Evolutionary conservation across 2,888 invertebrate genomes (phyloP), one percentile per base, ranked within the genome.

Genomic region (Polyploca ridens): DNA sequence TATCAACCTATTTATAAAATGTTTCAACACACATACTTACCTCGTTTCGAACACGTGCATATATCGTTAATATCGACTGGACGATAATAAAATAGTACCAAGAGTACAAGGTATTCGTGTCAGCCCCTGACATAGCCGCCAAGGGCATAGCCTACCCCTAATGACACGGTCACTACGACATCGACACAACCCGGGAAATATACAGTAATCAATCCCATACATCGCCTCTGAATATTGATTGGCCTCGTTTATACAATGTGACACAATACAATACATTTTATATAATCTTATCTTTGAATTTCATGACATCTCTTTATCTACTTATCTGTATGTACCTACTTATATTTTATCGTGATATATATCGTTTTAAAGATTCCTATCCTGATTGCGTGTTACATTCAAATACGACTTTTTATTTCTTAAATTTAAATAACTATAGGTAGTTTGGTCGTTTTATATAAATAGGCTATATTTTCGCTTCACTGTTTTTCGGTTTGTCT

Each of bases 221-320:
- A 82, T 78, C 79, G 74, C 67, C 72, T 71, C 67, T 63, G 33
- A 70, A 70, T 80, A 87, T 86, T 76, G 86, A 87, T 86, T 78
- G 85, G 74, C 86, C 84, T 78, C 79, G 69, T 80, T 86, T 74
- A 71, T 73, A 76, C 77, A 74, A 54, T 19, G 54, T 10, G 16
- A 54, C 19, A 19, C 16, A 19, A 54, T 54, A 54, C 19, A 19
- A 7, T 54, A 10, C 10, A 19, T 54, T 54, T 54, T 19, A 4
- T 16, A 16, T 49, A 41, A 19, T 61, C 61, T 41, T 61, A 61
- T 61, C 61, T 41, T 58, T 16, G 58, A 58, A 64, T 59, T 64
- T 58, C 62, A 61, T 63, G 54, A 62, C 60, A 61, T 54, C 61
- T 60, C 54, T 60, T 64, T 62, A 46, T 62, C 62, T 19, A 13